A percentile compares a stretch with the other conserved stretches of the same genome.
Conservation (phyloP, 2,797 vertebrate species). For the Danio albolineatus region DNA sequence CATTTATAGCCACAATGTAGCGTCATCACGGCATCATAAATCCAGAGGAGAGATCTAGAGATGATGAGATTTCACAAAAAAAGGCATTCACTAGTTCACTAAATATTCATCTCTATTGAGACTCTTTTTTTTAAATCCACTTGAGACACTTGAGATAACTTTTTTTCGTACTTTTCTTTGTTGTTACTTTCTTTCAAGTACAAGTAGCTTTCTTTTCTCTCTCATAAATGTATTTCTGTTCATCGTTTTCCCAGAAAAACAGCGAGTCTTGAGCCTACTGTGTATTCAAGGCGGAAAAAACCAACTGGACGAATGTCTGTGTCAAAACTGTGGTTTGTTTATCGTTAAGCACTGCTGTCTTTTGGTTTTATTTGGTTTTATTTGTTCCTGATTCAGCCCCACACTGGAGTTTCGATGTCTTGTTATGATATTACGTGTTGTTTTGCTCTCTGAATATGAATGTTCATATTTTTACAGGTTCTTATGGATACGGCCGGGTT, state of each 20-base stretch:
- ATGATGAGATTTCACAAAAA: not conserved
- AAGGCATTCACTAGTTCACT: slow-evolving; percentile 13
- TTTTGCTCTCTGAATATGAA: slow-evolving; percentile 65
- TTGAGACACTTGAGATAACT: slow-evolving; percentile 60
- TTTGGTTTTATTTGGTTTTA: slow-evolving; percentile 61
- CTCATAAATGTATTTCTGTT: slow-evolving; percentile 26
- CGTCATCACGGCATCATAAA: slow-evolving; percentile 25
- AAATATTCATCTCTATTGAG: slow-evolving; percentile 44
- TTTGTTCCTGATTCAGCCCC: slow-evolving; percentile 71
- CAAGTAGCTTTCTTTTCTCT: slow-evolving; percentile 5
- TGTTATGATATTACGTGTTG: slow-evolving; percentile 59
- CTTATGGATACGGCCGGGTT: slow-evolving; percentile 56
- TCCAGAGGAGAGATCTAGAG: slow-evolving; percentile 12
- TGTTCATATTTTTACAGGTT: slow-evolving; percentile 69
- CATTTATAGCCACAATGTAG: slow-evolving; percentile 53
- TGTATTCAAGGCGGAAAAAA: slow-evolving; percentile 49
- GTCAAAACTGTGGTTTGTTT: slow-evolving; percentile 70
- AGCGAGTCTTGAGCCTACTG: slow-evolving; percentile 47
- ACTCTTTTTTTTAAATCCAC: slow-evolving; percentile 42
- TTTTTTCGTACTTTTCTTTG: slow-evolving; percentile 15
- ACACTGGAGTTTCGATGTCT: slow-evolving; percentile 79
- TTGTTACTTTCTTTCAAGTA: slow-evolving; percentile 5
- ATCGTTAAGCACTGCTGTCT: slow-evolving; percentile 72
- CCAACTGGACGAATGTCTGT: slow-evolving; percentile 59
- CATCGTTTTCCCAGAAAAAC: slow-evolving; percentile 34